Conservation (phyloP, 2,113 vertebrate genomes). For the Gila orcuttii region DNA sequence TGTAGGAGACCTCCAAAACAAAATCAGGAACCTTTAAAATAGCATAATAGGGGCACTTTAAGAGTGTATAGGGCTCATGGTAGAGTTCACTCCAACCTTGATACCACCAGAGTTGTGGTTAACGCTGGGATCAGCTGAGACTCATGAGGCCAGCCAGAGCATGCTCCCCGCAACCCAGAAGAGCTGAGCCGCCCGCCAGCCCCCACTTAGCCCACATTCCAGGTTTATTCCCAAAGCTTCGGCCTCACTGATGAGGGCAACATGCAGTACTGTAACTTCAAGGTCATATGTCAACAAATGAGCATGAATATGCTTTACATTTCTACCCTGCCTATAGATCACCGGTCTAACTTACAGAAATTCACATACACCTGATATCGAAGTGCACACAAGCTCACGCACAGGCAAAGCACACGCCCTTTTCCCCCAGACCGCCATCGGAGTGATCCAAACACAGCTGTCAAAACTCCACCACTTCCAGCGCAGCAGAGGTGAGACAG, state of each 20-base stretch:
- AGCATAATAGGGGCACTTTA: no score
- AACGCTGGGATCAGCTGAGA: conserved; percentile 74
- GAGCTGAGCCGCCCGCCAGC: conserved; percentile 72
- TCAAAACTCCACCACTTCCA: conserved; percentile 78
- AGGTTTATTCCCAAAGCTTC: conserved; percentile 70
- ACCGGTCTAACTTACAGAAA: background rate
- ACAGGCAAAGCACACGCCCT: conserved; percentile 71
- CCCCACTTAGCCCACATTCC: conserved; percentile 76
- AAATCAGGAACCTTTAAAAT: no score
- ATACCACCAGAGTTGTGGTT: conserved; percentile 17
- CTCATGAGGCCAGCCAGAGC: conserved; percentile 74
- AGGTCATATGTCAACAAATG: conserved; percentile 35
- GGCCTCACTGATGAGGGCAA: conserved; percentile 62
- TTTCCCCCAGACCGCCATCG: conserved; percentile 74
- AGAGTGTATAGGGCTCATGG: background rate
- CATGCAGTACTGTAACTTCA: conserved; percentile 61
- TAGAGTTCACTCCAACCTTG: background rate
- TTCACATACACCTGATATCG: conserved; percentile 49
- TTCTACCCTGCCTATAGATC: conserved; percentile 11
- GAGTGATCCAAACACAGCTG: conserved; percentile 77
- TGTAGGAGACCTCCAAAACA: no score
- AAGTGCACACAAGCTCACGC: conserved; percentile 8
- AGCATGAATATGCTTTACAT: background rate
- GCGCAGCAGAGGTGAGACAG: conserved; percentile 69
- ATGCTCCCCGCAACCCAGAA: conserved; percentile 70